phyloP scores from a whole-genome alignment of 2,888 invertebrate species.

The Hymenopus coronatus region DNA sequence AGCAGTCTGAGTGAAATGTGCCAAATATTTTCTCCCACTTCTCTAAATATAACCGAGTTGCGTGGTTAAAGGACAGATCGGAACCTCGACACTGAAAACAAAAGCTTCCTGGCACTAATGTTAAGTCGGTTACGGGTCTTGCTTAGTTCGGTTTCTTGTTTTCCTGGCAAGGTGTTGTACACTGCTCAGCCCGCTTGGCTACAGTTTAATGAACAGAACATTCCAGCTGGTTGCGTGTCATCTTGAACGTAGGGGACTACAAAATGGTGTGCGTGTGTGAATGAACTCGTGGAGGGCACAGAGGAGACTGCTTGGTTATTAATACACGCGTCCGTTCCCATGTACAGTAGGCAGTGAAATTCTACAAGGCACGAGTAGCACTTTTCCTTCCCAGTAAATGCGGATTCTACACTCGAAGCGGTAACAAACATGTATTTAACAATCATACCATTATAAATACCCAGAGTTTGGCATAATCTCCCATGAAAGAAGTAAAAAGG shows the following conservation, averaged over 20 bases:
- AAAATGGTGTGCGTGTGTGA: background rate
- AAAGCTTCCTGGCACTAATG: background rate
- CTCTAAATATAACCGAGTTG: background rate
- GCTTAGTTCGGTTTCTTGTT: background rate
- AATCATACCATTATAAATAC: too few species aligned
- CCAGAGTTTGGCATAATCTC: too few species aligned
- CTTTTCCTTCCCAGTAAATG: too few species aligned
- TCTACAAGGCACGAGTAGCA: background rate
- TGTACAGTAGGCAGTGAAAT: background rate
- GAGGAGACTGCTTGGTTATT: constrained; percentile 1
- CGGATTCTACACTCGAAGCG: too few species aligned
- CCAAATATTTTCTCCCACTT: background rate
- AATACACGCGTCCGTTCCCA: background rate
- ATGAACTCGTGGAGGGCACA: constrained; percentile 12
- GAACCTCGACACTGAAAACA: background rate
- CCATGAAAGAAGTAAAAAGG: too few species aligned
- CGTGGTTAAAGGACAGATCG: background rate
- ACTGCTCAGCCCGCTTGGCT: background rate
- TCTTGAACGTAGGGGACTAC: constrained; percentile 7
- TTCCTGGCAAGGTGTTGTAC: background rate
- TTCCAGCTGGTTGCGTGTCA: constrained; percentile 7
- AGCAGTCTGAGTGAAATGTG: background rate
- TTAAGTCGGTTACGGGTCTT: background rate
- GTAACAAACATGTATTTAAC: too few species aligned
- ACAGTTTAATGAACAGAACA: background rate